These are phyloP conservation scores for Leptothorax acervorum DNA, from an alignment of 2,888 invertebrate genomes.

Conservation along the genomic window DNA sequence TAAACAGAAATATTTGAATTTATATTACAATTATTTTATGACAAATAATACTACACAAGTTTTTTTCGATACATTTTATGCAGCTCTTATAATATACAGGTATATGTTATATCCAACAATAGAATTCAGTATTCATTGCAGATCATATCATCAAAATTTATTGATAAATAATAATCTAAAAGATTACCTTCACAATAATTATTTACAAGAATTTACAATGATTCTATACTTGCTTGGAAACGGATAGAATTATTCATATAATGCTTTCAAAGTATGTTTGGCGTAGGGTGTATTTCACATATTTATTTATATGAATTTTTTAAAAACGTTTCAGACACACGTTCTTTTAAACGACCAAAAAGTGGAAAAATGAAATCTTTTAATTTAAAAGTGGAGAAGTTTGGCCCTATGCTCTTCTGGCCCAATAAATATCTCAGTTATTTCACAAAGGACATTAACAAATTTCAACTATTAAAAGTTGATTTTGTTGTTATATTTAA, in stretches of 20 bases:
- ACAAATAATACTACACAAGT: not conserved
- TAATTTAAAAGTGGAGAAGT: not conserved
- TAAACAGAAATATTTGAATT: conserved; percentile 56
- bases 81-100: conserved; percentile 3
- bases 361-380: not conserved
- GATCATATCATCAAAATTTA: conserved; percentile 5
- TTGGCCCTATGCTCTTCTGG: not conserved
- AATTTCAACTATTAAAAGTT: not conserved
- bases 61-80: conserved; percentile 25
- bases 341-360: not conserved
- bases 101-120: not conserved
- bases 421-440: not conserved
- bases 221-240: not conserved
- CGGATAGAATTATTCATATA: not conserved
- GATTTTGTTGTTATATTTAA: conserved; percentile 4
- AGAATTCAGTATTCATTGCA: conserved; percentile 5
- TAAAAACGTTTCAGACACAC: not conserved
- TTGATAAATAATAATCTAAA: not conserved
- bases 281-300: not conserved
- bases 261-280: not conserved
- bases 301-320: conserved; percentile 4
- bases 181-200: conserved; percentile 9
- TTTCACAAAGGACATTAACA: conserved; percentile 8
- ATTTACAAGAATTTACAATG: conserved; percentile 17
- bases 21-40: conserved; percentile 33